Evolutionary conservation across 2,113 vertebrate species (phyloP), one percentile per base, ranked within the genome.

Genomic region (Alethe castanea): DNA sequence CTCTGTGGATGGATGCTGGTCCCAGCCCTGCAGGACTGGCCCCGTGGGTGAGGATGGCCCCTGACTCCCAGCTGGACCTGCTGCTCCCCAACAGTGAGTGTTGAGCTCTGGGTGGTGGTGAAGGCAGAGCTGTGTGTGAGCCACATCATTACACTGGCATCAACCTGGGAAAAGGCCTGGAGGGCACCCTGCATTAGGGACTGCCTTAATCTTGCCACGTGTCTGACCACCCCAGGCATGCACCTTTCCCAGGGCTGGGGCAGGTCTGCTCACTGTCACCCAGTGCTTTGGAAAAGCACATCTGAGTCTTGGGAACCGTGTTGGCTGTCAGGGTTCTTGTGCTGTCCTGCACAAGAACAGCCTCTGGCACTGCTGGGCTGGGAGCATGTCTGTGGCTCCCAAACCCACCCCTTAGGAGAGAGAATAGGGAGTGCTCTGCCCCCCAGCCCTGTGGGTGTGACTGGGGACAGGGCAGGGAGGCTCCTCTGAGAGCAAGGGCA

Each of bases 131-230:
- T 20, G 3, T 16, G n/a, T 11, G 48, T 0, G 20, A 72, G 9
- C 15, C 1, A 1, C 0, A 0, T 26, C 0, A 1, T 29, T 38
- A 6, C 0, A 0, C 0, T 5, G 38, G 20, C 0, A 2, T 4
- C 16, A 38, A 0, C 24, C 5, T 23, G 53, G n/a, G 12, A 8
- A 11, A n/a, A 29, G 20, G 70, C 12, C 29, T 57, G n/a, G 33
- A 24, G 11, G 38, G 3, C 14, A 8, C 2, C 4, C 33, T 35
- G n/a, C 13, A 5, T 8, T 45, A 83, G 35, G 24, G 22, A 11
- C 6, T 62, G 12, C 7, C 15, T 56, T 59, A 2, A 4, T 13
- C 67, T 33, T 88, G 25, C 14, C 5, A 1, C 0, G 1, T 19
- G 18, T 57, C 19, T 70, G 35, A 9, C 17, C 12, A 16, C 3